Percentiles rank a stretch among this genome's conserved stretches.
Conservation (phyloP, 2,797 vertebrate species). For the Takifugu rubripes region DNA sequence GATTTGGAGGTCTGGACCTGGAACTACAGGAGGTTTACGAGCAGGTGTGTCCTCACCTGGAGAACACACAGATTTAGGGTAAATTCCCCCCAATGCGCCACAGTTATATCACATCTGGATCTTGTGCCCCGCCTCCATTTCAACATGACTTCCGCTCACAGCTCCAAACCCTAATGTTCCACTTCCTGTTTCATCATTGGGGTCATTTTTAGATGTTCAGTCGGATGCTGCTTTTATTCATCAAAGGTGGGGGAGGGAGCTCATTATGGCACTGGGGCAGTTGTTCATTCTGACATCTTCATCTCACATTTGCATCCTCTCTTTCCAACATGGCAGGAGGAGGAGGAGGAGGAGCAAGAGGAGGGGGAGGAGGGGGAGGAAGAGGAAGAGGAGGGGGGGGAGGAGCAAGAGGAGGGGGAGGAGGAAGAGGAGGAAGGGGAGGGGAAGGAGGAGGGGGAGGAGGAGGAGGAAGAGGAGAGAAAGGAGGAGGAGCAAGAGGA, state of each 20-base stretch:
- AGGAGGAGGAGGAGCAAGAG: slow-evolving; percentile 39
- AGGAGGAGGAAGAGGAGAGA: too few relatives aligned
- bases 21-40: slow-evolving; percentile 48
- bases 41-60: slow-evolving; percentile 49
- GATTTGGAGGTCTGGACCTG: slow-evolving; percentile 48
- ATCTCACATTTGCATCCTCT: slow-evolving; percentile 45
- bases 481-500: too few relatives aligned
- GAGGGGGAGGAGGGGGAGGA: slow-evolving; percentile 21
- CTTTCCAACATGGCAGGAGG: slow-evolving; percentile 32
- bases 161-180: neutral
- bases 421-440: slow-evolving; percentile 10
- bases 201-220: slow-evolving; percentile 14
- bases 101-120: slow-evolving; percentile 22
- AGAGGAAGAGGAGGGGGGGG: slow-evolving; percentile 28
- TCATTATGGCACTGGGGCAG: slow-evolving; percentile 61
- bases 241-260: slow-evolving; percentile 48
- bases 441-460: slow-evolving; percentile 29
- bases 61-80: slow-evolving; percentile 53
- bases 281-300: slow-evolving; percentile 62
- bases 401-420: slow-evolving; percentile 19
- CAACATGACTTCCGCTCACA: slow-evolving; percentile 17
- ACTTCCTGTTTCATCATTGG: slow-evolving; percentile 29
- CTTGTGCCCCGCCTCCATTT: too few relatives aligned
- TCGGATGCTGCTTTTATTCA: slow-evolving; percentile 43
- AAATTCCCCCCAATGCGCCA: slow-evolving; percentile 55